These are phyloP conservation scores for Platygyra sinensis DNA, from an alignment of 64 coral and sea anemone genomes.

Conservation along the genomic window DNA sequence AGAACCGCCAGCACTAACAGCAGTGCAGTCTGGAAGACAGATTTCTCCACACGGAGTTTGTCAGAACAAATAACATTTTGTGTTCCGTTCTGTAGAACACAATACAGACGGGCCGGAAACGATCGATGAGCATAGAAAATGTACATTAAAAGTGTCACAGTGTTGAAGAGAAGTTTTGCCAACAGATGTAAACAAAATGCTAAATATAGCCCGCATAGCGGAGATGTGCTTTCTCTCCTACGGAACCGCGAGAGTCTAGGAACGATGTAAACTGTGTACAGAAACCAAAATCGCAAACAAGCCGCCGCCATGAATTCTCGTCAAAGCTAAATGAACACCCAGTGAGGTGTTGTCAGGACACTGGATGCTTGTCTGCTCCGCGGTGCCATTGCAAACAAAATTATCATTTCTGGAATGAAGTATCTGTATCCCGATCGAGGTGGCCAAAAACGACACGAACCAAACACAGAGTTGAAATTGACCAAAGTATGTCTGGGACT, in stretches of 20 bases:
- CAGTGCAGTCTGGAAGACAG: neutral
- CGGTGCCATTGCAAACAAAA: neutral
- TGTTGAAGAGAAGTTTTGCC: neutral
- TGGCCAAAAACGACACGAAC: neutral
- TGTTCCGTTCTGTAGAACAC: neutral
- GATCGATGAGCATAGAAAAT: neutral
- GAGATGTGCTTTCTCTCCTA: neutral
- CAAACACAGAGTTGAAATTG: neutral
- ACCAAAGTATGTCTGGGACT: conserved; percentile 11
- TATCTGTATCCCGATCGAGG: conserved; percentile 6
- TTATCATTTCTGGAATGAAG: neutral
- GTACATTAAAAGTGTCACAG: conserved; percentile 3
- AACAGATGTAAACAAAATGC: conserved; percentile 1
- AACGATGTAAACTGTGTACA: conserved; percentile 4
- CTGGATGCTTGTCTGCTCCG: neutral
- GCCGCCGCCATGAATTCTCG: neutral
- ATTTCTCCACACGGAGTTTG: neutral
- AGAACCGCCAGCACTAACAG: neutral
- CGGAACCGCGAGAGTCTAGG: neutral
- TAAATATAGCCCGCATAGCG: neutral
- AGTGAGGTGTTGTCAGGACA: neutral
- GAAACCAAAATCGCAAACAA: conserved; percentile 1
- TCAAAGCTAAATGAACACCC: neutral
- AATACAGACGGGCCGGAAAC: neutral
- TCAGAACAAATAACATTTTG: neutral